A percentile compares a stretch with the other conserved stretches of the same genome.
These are phyloP conservation scores for Petrophora chlorosata DNA, from an alignment of 2,888 invertebrate species.

Conservation along the genomic window DNA sequence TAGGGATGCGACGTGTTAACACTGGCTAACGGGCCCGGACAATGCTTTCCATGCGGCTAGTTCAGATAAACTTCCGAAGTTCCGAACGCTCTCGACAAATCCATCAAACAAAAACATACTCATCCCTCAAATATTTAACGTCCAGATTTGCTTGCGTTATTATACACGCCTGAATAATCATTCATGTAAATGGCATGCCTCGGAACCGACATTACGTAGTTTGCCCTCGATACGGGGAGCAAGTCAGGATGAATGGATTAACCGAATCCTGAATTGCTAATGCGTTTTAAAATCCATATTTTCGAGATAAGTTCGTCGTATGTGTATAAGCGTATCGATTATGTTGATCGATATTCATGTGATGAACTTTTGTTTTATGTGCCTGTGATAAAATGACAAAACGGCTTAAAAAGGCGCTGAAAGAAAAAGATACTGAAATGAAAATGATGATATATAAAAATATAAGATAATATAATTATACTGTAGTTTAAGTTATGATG, in stretches of 20 bases:
- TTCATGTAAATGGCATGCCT: conserved; percentile 76
- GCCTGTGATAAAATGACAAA: too few relatives aligned
- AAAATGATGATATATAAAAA: too few relatives aligned
- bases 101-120: conserved; percentile 45
- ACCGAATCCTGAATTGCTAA: conserved; percentile 57
- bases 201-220: conserved; percentile 68
- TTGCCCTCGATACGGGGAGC: conserved; percentile 61
- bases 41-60: conserved; percentile 62
- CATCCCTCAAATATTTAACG: conserved; percentile 39
- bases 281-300: conserved; percentile 48
- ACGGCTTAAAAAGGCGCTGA: too few relatives aligned
- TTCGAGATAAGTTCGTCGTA: neutral
- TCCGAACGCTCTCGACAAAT: conserved; percentile 45
- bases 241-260: conserved; percentile 67
- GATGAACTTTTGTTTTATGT: too few relatives aligned
- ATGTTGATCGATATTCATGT: too few relatives aligned
- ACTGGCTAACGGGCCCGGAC: conserved; percentile 59
- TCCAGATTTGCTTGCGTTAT: conserved; percentile 41
- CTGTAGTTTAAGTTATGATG: too few relatives aligned
- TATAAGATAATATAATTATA: too few relatives aligned
- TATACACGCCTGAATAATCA: conserved; percentile 63
- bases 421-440: too few relatives aligned
- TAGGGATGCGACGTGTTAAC: conserved; percentile 56
- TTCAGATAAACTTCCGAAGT: conserved; percentile 66
- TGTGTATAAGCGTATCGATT: too few relatives aligned